Percentiles rank a stretch among this genome's conserved stretches.
Evolutionary conservation across 2,888 invertebrate species (phyloP).

Genomic region (Drosophila mercatorum): DNA sequence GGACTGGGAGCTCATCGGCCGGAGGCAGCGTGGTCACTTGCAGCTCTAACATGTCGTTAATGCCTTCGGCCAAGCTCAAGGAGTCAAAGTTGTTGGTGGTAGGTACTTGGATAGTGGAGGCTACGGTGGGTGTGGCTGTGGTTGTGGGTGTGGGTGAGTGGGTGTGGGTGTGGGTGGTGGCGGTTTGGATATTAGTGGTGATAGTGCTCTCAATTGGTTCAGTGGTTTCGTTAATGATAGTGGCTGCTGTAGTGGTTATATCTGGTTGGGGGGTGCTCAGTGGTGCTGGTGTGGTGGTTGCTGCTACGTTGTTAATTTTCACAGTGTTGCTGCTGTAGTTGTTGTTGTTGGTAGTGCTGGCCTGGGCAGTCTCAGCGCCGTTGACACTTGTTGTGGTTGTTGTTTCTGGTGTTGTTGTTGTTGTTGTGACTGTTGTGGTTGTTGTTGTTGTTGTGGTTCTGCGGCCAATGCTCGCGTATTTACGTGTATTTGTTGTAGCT

Average conservation of each 20-base stretch:
- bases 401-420: conserved; percentile 56
- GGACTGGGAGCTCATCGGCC: conserved; percentile 26
- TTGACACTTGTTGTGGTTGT: conserved; percentile 41
- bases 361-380: conserved; percentile 64
- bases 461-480: conserved; percentile 83
- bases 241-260: conserved; percentile 55
- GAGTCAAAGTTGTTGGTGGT: conserved; percentile 33
- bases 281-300: conserved; percentile 65
- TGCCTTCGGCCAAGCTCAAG: conserved; percentile 42
- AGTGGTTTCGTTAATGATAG: conserved; percentile 76
- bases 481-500: conserved; percentile 77
- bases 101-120: conserved; percentile 49
- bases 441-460: conserved; percentile 76
- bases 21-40: conserved; percentile 42
- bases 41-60: conserved; percentile 44
- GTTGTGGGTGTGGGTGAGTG: conserved; percentile 57
- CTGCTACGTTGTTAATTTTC: conserved; percentile 58
- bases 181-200: conserved; percentile 59
- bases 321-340: conserved; percentile 64
- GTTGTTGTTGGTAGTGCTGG: conserved; percentile 54
- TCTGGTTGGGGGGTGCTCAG: conserved; percentile 52
- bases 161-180: conserved; percentile 57
- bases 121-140: conserved; percentile 45
- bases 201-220: conserved; percentile 80
- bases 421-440: conserved; percentile 54